A percentile compares a stretch with the other conserved stretches of the same genome.
Conservation (phyloP, 2,113 vertebrate species). For the Miniopterus natalensis region DNA sequence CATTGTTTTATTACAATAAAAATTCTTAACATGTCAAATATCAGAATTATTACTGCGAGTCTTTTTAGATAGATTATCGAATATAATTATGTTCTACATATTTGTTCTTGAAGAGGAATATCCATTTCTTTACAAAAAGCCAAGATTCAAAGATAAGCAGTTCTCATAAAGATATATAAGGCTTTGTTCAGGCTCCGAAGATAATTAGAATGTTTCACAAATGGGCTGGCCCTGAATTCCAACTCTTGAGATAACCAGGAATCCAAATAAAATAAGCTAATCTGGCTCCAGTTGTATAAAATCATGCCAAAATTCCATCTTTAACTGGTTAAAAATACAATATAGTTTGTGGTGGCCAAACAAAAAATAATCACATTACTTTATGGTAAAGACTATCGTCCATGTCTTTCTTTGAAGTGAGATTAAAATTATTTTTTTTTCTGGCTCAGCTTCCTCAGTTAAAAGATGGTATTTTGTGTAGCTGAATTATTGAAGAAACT, state of each 20-base stretch:
- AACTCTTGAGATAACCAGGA: constrained; percentile 66
- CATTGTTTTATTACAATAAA: constrained; percentile 9
- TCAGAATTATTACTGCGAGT: not conserved
- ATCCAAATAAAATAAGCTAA: constrained; percentile 78
- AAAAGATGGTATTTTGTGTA: constrained; percentile 32
- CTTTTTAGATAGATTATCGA: constrained; percentile 23
- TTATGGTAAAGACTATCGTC: constrained; percentile 49
- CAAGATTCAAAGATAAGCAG: constrained; percentile 45
- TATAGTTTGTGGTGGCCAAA: constrained; percentile 62
- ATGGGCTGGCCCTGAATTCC: constrained; percentile 61
- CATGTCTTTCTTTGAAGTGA: constrained; percentile 61
- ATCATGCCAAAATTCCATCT: constrained; percentile 72
- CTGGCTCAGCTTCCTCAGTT: constrained; percentile 29
- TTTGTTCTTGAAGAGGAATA: constrained; percentile 26
- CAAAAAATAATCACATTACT: constrained; percentile 71
- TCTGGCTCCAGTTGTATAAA: constrained; percentile 70
- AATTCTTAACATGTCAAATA: not conserved
- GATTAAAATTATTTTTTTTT: constrained; percentile 66
- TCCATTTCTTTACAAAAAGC: constrained; percentile 39
- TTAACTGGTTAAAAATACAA: constrained; percentile 68
- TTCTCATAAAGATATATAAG: constrained; percentile 54
- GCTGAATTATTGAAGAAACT: constrained; percentile 32
- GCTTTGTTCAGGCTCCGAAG: constrained; percentile 61
- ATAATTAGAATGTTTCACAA: constrained; percentile 76
- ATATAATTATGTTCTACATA: constrained; percentile 12